Evolutionary conservation across 2,888 invertebrate genomes (phyloP).

Genomic region (Choreutis nemorana): DNA sequence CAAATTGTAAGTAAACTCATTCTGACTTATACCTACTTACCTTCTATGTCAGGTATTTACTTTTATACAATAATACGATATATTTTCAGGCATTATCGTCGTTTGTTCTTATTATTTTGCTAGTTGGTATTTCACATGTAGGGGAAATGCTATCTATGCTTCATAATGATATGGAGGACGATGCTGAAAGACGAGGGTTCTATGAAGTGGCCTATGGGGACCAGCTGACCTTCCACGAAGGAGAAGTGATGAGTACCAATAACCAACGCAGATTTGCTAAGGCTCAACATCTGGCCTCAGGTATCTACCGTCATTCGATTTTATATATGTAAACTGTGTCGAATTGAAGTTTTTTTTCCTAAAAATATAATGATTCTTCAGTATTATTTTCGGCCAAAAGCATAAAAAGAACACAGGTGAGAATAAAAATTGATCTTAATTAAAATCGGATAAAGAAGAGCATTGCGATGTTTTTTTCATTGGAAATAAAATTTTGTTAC

Average conservation of each 20-base stretch:
- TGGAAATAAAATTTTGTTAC: no score
- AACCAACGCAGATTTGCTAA: conserved; percentile 59
- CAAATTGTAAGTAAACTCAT: conserved; percentile 52
- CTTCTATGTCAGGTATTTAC: background rate
- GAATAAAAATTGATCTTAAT: no score
- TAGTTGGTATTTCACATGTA: conserved; percentile 57
- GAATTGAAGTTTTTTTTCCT: no score
- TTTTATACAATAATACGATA: background rate
- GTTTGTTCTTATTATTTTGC: conserved; percentile 49
- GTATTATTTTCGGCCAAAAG: no score
- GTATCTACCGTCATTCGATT: no score
- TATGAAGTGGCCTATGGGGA: conserved; percentile 41
- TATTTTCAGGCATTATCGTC: conserved; percentile 49
- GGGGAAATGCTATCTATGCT: conserved; percentile 57
- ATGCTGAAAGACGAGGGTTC: conserved; percentile 49
- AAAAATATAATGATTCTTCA: no score
- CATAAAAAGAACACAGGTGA: no score
- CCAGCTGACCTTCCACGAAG: conserved; percentile 38
- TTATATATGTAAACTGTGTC: background rate
- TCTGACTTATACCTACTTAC: background rate
- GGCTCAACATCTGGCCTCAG: conserved; percentile 55
- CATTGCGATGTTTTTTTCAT: no score
- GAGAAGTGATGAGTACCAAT: conserved; percentile 48
- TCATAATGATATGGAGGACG: conserved; percentile 59
- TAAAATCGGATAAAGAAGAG: no score